Conservation (phyloP, 2,888 invertebrate genomes). For the Harmothoe impar region DNA sequence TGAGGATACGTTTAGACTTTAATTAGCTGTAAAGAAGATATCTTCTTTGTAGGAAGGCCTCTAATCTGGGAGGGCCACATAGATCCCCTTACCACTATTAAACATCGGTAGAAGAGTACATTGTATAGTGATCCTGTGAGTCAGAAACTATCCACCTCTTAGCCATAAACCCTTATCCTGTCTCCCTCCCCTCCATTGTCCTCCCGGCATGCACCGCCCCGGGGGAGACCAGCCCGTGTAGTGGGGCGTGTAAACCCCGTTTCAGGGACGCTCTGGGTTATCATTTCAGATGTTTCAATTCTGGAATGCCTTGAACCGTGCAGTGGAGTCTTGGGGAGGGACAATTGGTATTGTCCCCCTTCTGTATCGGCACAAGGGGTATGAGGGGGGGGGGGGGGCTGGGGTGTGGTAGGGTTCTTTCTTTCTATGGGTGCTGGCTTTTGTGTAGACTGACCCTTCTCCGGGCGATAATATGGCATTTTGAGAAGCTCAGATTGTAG, state of each 20-base stretch:
- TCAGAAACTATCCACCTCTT: too few species aligned
- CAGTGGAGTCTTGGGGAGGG: background rate
- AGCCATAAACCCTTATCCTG: too few species aligned
- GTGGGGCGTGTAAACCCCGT: conserved; percentile 6
- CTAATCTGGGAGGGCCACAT: too few species aligned
- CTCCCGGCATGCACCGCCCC: background rate
- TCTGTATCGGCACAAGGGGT: background rate
- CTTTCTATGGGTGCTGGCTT: background rate
- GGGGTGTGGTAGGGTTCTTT: background rate
- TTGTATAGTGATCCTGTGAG: too few species aligned
- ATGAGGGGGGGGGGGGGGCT: background rate
- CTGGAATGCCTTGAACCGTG: background rate
- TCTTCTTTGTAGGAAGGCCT: too few species aligned
- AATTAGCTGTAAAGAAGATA: too few species aligned
- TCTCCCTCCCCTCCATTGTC: background rate
- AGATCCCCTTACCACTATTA: too few species aligned
- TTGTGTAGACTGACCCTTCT: background rate
- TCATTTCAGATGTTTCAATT: conserved; percentile 34
- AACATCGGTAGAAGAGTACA: too few species aligned
- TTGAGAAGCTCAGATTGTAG: background rate
- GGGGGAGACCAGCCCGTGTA: background rate
- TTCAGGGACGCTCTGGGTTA: background rate
- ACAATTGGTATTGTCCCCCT: conserved; percentile 20
- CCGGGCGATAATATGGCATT: background rate
- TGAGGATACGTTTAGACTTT: too few species aligned